Conservation (phyloP, 2,888 invertebrate species). For the Megaustenia siamemsis region DNA sequence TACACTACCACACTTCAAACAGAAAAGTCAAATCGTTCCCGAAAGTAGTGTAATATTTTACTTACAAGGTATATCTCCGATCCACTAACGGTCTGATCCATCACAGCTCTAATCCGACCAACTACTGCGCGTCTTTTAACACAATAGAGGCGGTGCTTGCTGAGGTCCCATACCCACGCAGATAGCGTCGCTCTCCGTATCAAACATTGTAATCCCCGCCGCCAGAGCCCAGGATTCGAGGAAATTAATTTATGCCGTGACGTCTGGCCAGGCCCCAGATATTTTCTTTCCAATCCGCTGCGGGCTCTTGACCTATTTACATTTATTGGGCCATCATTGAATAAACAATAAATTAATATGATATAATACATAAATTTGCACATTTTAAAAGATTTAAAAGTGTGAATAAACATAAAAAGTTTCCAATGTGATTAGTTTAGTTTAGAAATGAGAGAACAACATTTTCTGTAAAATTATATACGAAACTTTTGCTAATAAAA, state of each 20-base stretch:
- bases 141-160: slow-evolving; percentile 57
- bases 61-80: slow-evolving; percentile 49
- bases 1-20: neutral
- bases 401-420: too few relatives aligned
- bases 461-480: slow-evolving; percentile 6
- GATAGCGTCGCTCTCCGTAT: slow-evolving; percentile 64
- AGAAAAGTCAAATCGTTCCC: neutral
- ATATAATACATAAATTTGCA: neutral
- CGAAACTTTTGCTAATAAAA: slow-evolving; percentile 23
- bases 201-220: slow-evolving; percentile 69
- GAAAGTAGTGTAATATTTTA: slow-evolving; percentile 30
- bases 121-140: slow-evolving; percentile 54
- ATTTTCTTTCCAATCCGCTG: slow-evolving; percentile 44
- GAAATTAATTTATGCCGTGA: slow-evolving; percentile 71
- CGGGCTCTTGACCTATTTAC: slow-evolving; percentile 52
- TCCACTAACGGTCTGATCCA: slow-evolving; percentile 53
- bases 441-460: neutral
- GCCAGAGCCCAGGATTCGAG: slow-evolving; percentile 65
- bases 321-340: slow-evolving; percentile 26
- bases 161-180: slow-evolving; percentile 56
- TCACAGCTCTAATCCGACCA: slow-evolving; percentile 54
- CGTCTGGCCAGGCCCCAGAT: slow-evolving; percentile 37
- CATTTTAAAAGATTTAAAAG: neutral
- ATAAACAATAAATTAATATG: neutral
- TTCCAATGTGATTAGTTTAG: too few relatives aligned